Evolutionary conservation across 2,888 invertebrate genomes (phyloP).

Genomic region (Agonopterix arenella): DNA sequence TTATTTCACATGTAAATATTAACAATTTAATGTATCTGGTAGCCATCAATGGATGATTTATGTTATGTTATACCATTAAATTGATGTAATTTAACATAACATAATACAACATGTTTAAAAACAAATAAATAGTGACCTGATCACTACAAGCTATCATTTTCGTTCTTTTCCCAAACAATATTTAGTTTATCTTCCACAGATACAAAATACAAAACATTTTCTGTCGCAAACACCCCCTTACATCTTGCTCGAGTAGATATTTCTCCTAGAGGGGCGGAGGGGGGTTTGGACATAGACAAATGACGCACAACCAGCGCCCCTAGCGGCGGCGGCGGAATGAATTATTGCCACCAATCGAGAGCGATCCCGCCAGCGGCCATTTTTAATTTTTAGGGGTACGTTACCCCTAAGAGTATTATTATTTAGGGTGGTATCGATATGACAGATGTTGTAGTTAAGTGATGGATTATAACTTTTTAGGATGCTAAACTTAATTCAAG

Average conservation of each 20-base stretch:
- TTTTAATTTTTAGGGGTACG: constrained; percentile 74
- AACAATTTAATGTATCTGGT: too few relatives aligned
- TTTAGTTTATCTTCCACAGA: constrained; percentile 5
- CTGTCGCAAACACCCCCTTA: constrained; percentile 44
- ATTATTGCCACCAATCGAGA: constrained; percentile 71
- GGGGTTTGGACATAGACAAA: constrained; percentile 67
- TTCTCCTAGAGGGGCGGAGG: constrained; percentile 27
- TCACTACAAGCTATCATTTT: too few relatives aligned
- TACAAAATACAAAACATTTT: constrained; percentile 27
- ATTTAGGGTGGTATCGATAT: constrained; percentile 37
- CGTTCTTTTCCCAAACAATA: not conserved
- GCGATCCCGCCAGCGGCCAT: constrained; percentile 65
- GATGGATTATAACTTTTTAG: too few relatives aligned
- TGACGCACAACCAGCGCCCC: constrained; percentile 57
- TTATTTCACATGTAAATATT: too few relatives aligned
- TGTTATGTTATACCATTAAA: too few relatives aligned
- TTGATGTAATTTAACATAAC: too few relatives aligned
- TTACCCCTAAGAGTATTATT: constrained; percentile 54
- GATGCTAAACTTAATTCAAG: too few relatives aligned
- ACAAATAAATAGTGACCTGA: too few relatives aligned
- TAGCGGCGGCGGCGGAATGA: constrained; percentile 60
- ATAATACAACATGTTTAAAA: too few relatives aligned
- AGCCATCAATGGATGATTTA: too few relatives aligned
- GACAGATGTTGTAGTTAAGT: constrained; percentile 6
- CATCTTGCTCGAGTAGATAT: constrained; percentile 57